These are phyloP conservation scores for Hyaena hyaena DNA, from an alignment of 2,113 vertebrate genomes.

Conservation along the genomic window DNA sequence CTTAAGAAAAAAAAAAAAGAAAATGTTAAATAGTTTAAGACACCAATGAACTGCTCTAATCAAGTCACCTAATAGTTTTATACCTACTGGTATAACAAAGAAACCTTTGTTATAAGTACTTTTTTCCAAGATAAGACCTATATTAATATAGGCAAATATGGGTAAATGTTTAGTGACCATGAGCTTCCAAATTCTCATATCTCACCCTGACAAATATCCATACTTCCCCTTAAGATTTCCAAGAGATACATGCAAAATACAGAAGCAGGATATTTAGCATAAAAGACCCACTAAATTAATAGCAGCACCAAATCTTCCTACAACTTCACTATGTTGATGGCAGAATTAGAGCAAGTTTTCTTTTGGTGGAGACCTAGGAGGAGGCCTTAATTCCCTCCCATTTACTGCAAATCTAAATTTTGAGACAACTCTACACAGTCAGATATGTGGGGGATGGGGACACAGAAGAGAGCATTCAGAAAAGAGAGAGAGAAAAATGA, in stretches of 20 bases:
- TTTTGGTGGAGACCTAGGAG: neutral
- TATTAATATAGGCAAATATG: neutral
- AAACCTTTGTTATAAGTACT: neutral
- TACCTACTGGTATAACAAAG: neutral
- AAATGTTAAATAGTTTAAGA: constrained; percentile 37
- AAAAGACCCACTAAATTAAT: constrained; percentile 7
- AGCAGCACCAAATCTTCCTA: neutral
- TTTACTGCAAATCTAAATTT: neutral
- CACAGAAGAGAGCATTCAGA: neutral
- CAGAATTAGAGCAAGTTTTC: neutral
- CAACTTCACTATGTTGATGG: neutral
- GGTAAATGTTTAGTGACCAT: neutral
- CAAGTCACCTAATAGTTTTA: neutral
- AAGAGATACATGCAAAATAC: neutral
- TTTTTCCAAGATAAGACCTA: neutral
- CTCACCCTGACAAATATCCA: neutral
- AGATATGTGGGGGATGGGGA: neutral
- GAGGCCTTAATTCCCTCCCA: neutral
- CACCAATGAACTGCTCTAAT: neutral
- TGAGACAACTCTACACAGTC: neutral
- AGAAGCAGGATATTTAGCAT: neutral
- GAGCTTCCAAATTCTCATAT: neutral
- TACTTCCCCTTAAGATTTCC: neutral
- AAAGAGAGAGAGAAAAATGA: neutral
- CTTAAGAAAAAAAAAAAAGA: neutral